Percentiles rank a stretch among this genome's conserved stretches.
phyloP scores from a whole-genome alignment of 1,140 invertebrate species.

The Holcopasites calliopsidis region DNA sequence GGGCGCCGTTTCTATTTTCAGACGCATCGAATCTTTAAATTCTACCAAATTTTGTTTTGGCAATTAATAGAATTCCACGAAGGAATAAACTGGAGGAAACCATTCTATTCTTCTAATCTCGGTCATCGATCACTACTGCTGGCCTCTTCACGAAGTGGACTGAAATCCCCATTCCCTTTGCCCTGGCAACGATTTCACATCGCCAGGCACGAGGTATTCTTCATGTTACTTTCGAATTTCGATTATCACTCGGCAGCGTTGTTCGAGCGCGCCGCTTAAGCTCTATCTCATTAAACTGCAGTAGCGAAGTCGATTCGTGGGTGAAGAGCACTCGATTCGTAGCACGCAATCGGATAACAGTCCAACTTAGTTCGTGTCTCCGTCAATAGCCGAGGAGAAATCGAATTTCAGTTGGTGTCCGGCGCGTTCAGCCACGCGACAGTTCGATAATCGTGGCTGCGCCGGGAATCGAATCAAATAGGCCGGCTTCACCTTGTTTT shows the following conservation, averaged over 20 bases:
- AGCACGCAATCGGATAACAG: not conserved
- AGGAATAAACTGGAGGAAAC: not conserved
- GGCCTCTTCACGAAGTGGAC: not conserved
- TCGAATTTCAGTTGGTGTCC: not conserved
- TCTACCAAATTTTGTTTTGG: too few relatives aligned
- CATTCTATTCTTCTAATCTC: conserved; percentile 20
- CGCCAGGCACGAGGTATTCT: too few relatives aligned
- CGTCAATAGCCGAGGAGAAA: not conserved
- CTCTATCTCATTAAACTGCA: not conserved
- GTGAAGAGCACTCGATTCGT: not conserved
- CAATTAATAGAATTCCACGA: too few relatives aligned
- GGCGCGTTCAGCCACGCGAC: not conserved
- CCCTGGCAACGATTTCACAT: not conserved
- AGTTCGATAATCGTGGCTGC: conserved; percentile 5
- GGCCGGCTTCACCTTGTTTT: not conserved
- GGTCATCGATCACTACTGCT: conserved; percentile 2
- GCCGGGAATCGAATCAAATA: not conserved
- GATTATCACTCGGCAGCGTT: not conserved
- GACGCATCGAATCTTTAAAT: too few relatives aligned
- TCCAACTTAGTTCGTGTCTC: not conserved
- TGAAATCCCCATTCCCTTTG: conserved; percentile 5
- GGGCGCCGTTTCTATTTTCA: too few relatives aligned
- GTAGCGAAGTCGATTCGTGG: not conserved
- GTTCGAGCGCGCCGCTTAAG: too few relatives aligned
- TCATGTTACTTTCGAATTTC: not conserved